Base-by-base conservation (phyloP, 1,140 invertebrate genomes). In the Drosophila sucinea region DNA sequence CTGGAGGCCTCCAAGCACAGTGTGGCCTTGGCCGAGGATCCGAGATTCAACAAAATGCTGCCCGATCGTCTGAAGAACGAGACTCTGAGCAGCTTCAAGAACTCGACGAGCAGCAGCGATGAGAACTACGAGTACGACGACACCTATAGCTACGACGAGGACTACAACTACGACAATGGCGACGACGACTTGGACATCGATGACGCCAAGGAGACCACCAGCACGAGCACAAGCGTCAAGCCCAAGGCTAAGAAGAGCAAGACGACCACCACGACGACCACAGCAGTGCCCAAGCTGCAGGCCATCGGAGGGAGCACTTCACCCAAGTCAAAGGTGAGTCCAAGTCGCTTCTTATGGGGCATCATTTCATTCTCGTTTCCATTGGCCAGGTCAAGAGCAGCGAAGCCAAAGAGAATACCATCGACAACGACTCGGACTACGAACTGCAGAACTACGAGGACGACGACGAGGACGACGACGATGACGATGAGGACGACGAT, bases 31-130 rank as follows among this genome's bases (percentile, higher is more conserved):
- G 81, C 86, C 23, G 81, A 91, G 29, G 91, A 92, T 90, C 84
- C 80, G 23, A 85, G 90, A 33, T 91, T 85, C 44, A 91, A 91
- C 55, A 89, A 91, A 76, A 83, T 91, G 76, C 71, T 92, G 55
- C 80, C 80, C 4, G 72, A 81, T 63, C 71, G 71, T 33, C 67
- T 83, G 7, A 77, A 77, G 60, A 32, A 35, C 10, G 58, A 79
- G 33, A 90, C 79, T 27, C 44, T 60, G 35, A 84, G 58, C 17
- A 73, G 35, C 67, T 56, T 62, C 27, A 27, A 38, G 41, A 60
- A 51, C 25, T 38, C 32, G 3, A 87, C 47, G 64, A 85, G 38
- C 62, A 76, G 55, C 32, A 79, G 68, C 60, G 85, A 91, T 3
- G 73, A 76, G 8, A 74, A 75, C 61, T 70, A 90, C 51, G 71